Conservation (phyloP, 2,888 invertebrate genomes). For the Lasioglossum marginatum region DNA sequence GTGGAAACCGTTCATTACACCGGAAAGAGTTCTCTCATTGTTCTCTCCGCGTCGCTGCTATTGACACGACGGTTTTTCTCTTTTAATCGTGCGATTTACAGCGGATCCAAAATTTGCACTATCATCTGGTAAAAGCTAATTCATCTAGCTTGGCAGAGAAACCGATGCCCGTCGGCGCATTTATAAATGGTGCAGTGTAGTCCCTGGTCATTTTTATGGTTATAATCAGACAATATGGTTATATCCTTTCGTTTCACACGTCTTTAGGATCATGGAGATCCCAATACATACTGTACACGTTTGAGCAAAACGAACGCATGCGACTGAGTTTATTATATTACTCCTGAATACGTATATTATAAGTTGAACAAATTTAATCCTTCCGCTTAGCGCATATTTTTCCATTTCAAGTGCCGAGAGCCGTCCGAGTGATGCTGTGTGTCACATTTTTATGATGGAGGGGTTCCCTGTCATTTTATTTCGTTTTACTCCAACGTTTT, state of each 20-base stretch:
- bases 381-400: not conserved
- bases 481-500: constrained; percentile 1
- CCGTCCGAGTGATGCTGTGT: not conserved
- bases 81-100: constrained; percentile 18
- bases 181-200: no score
- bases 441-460: constrained; percentile 5
- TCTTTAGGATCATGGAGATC: no score
- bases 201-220: no score
- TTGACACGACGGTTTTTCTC: constrained; percentile 23
- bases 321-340: constrained; percentile 16
- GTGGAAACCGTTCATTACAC: constrained; percentile 54
- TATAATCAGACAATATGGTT: no score
- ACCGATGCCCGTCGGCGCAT: no score
- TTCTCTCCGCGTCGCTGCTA: not conserved
- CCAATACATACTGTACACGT: no score
- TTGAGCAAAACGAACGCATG: no score
- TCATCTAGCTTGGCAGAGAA: no score
- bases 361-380: constrained; percentile 37
- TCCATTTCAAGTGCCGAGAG: not conserved
- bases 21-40: constrained; percentile 39
- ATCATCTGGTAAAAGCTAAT: no score
- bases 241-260: no score
- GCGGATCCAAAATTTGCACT: not conserved
- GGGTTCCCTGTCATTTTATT: not conserved
- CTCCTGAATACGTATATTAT: constrained; percentile 9